Evolutionary conservation across 2,888 invertebrate genomes (phyloP), one percentile per base, ranked within the genome.

Genomic region (Tipula unca): DNA sequence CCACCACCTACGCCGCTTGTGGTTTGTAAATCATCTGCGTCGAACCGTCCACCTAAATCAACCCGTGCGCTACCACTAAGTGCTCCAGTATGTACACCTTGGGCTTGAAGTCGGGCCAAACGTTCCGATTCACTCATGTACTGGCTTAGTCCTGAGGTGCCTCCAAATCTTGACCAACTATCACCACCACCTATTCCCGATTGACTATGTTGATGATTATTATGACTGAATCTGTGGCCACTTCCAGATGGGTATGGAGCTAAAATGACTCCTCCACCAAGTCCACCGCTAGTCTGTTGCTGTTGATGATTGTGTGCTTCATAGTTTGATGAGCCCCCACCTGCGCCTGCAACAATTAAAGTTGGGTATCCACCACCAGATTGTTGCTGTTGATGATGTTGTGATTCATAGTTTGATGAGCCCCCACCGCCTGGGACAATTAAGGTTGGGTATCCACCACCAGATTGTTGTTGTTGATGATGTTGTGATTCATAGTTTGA

Each of bases 101-200:
- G 89, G 4, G 88, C 88, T 87, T 90, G 91, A 32, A 89, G 86
- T 84, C 87, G 89, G 82, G 91, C 91, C 8, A 89, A 88, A 86
- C 89, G 89, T 85, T 90, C 89, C 0, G 89, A 89, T 88, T 91
- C 90, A 17, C 87, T 88, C 88, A 91, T 89, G 69, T 89, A 89
- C 5, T 88, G 87, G 1, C 86, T 85, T 82, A 90, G 87, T 17
- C 89, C 89, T 0, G 89, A 88, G n/a, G 86, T 86, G 20, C 86
- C 84, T 84, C 86, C 85, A 84, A 85, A 85, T 54, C 42, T 25
- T 42, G 85, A 54, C 35, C 69, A 69, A 69, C 69, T 69, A 69
- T 69, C 69, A 25, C 25, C 69, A 3, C 69, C 69, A 10, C n/a
- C 48, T 39, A 39, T 10, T 10, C 39, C 39, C 2, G 6, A 10